phyloP scores from a whole-genome alignment of 2,113 vertebrate species.

The Ophiodon elongatus region DNA sequence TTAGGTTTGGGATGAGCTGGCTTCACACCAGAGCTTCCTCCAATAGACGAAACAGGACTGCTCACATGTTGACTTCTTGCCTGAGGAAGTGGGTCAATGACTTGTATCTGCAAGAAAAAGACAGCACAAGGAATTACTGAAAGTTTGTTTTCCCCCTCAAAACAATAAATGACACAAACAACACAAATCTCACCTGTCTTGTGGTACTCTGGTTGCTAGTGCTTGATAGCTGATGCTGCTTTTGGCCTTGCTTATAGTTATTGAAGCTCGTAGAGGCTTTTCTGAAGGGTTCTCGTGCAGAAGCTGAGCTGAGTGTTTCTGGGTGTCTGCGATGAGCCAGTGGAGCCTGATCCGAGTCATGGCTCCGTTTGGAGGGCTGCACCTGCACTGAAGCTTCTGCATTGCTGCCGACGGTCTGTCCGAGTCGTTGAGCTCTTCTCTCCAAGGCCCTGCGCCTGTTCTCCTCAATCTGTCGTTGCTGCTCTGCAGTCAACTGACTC shows the following conservation, averaged over 20 bases:
- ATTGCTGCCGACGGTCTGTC: conserved; percentile 41
- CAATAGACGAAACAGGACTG: conserved; percentile 16
- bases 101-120: conserved; percentile 59
- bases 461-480: conserved; percentile 92
- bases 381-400: conserved; percentile 18
- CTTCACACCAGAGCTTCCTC: conserved; percentile 29
- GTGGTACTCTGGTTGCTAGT: background rate
- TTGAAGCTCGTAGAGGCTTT: background rate
- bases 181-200: conserved; percentile 54
- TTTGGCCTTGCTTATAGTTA: background rate
- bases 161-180: background rate
- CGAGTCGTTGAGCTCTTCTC: conserved; percentile 90
- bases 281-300: conserved; percentile 31
- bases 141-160: background rate
- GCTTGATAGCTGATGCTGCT: conserved; percentile 13
- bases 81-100: conserved; percentile 56
- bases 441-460: conserved; percentile 92
- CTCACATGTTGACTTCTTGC: conserved; percentile 33
- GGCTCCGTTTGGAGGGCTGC: conserved; percentile 4
- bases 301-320: background rate
- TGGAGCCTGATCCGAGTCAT: background rate
- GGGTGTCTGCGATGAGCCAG: conserved; percentile 8
- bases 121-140: background rate
- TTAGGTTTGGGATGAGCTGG: conserved; percentile 44
- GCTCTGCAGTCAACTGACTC: conserved; percentile 89